Percentiles rank a stretch among this genome's conserved stretches.
phyloP scores from a whole-genome alignment of 2,113 vertebrate species.

The Phoenicopterus ruber region DNA sequence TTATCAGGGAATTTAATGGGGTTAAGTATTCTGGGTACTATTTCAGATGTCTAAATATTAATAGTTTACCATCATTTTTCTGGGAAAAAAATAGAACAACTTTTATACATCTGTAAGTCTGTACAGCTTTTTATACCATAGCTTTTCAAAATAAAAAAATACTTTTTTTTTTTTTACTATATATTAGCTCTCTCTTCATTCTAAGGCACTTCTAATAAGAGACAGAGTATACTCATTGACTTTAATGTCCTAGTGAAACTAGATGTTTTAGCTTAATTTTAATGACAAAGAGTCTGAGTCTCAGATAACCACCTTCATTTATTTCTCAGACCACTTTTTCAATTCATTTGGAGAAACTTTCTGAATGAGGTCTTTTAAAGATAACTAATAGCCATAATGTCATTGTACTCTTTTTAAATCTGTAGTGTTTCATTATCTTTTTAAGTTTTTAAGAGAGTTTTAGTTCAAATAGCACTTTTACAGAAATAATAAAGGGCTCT shows the following conservation, averaged over 20 bases:
- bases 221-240: background rate
- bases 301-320: background rate
- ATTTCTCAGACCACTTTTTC: background rate
- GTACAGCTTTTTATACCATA: background rate
- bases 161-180: background rate
- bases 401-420: background rate
- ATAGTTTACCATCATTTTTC: background rate
- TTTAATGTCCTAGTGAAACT: background rate
- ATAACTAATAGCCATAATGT: background rate
- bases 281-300: background rate
- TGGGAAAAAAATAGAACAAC: background rate
- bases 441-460: background rate
- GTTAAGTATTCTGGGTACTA: background rate
- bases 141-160: background rate
- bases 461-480: background rate
- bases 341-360: background rate
- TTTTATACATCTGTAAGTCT: background rate
- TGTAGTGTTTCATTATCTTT: background rate
- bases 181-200: background rate
- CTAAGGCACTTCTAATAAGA: background rate
- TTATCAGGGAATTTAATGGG: background rate
- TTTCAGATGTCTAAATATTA: background rate
- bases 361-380: background rate
- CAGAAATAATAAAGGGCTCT: background rate
- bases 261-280: background rate